Conservation (phyloP, 2,888 invertebrate genomes). For the Heliconius cydno region DNA sequence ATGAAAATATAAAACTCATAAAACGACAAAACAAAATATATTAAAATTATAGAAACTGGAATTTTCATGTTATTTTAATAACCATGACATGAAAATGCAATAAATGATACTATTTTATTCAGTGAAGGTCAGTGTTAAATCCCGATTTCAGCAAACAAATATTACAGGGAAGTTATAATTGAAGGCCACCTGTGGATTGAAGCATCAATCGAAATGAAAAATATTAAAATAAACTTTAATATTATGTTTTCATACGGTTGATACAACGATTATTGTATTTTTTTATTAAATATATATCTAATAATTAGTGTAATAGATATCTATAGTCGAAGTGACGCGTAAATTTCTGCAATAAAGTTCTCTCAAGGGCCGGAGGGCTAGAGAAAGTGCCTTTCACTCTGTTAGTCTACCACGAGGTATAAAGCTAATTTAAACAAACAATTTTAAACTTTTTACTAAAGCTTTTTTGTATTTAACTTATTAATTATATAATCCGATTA, state of each 20-base stretch:
- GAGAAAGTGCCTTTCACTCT: constrained; percentile 82
- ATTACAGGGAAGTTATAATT: constrained; percentile 29
- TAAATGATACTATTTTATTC: background rate
- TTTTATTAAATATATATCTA: background rate
- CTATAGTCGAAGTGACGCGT: constrained; percentile 69
- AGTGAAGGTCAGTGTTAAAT: background rate
- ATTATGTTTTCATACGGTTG: background rate
- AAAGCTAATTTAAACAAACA: constrained; percentile 72
- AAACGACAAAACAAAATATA: too few relatives aligned
- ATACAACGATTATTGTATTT: background rate
- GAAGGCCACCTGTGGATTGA: constrained; percentile 32
- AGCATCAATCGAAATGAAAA: constrained; percentile 30
- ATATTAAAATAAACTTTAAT: constrained; percentile 23
- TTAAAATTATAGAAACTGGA: background rate
- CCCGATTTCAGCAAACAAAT: constrained; percentile 25
- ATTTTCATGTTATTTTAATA: background rate
- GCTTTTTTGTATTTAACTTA: background rate
- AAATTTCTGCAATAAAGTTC: constrained; percentile 76
- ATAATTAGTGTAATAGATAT: constrained; percentile 69
- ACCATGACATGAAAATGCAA: background rate
- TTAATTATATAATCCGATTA: background rate
- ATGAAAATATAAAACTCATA: too few relatives aligned
- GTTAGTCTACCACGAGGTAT: constrained; percentile 59
- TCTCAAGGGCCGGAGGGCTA: constrained; percentile 76
- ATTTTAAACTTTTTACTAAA: background rate